Conservation (phyloP, 2,888 invertebrate genomes). For the Homarus gammarus region DNA sequence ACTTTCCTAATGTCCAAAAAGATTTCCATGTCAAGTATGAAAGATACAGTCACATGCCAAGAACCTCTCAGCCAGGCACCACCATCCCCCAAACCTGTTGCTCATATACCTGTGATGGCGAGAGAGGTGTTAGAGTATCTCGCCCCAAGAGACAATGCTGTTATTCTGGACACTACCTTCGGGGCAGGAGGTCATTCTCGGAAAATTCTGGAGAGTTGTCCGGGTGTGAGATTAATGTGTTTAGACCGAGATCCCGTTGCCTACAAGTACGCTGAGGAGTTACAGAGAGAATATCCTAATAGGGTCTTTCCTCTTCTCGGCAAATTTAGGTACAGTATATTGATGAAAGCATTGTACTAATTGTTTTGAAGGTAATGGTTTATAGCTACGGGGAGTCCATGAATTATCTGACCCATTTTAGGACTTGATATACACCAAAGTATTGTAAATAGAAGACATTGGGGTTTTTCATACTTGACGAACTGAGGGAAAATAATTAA, state of each 20-base stretch:
- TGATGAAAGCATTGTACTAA: no score
- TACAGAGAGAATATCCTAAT: constrained; percentile 85
- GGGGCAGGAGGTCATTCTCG: constrained; percentile 95
- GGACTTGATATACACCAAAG: no score
- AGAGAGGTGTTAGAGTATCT: constrained; percentile 50
- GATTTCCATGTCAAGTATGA: background rate
- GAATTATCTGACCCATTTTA: no score
- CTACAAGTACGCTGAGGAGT: constrained; percentile 84
- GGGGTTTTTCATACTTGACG: no score
- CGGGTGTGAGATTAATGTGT: constrained; percentile 86
- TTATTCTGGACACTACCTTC: constrained; percentile 96
- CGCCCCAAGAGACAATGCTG: constrained; percentile 79
- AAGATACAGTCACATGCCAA: background rate
- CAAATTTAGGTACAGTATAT: constrained; percentile 89
- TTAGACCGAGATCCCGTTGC: constrained; percentile 94
- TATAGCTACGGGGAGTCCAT: no score
- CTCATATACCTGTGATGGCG: constrained; percentile 57
- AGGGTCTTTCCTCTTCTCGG: constrained; percentile 90
- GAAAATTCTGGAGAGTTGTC: constrained; percentile 85
- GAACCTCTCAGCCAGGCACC: background rate
- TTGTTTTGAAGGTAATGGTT: no score
- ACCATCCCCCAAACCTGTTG: background rate
- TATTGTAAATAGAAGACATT: no score
- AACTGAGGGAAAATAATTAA: no score
- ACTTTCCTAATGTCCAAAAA: background rate